Evolutionary conservation across 2,113 vertebrate genomes (phyloP).

Genomic region (Echinops telfairi): DNA sequence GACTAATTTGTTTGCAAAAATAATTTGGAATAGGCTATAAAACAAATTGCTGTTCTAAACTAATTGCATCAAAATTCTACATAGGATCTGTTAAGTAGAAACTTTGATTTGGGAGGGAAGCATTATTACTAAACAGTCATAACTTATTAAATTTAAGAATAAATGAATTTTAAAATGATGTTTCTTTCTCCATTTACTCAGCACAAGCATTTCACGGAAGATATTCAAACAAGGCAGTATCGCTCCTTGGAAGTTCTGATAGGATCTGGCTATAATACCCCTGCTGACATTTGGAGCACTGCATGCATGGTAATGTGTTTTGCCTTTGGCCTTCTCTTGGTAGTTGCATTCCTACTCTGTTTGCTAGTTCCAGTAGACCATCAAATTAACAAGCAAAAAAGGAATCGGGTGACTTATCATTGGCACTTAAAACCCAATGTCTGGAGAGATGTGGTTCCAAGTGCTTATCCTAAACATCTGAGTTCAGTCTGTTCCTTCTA

Average conservation of each 20-base stretch:
- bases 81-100: background rate
- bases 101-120: background rate
- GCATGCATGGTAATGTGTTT: constrained; percentile 95
- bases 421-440: background rate
- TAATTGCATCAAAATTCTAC: constrained; percentile 7
- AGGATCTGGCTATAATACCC: constrained; percentile 95
- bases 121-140: background rate
- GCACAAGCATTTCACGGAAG: constrained; percentile 99
- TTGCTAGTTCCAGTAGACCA: constrained; percentile 9
- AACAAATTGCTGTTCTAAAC: background rate
- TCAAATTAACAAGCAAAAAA: background rate
- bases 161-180: constrained; percentile 29
- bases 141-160: constrained; percentile 19
- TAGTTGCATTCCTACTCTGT: background rate
- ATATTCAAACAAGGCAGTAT: constrained; percentile 98
- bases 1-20: constrained; percentile 5
- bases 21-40: background rate
- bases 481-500: constrained; percentile 11
- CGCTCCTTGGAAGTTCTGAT: constrained; percentile 96
- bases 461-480: background rate
- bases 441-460: constrained; percentile 28
- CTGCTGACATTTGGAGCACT: constrained; percentile 99
- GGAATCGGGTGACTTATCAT: background rate
- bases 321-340: background rate
- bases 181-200: constrained; percentile 75